These are phyloP conservation scores for Neogobius melanostomus DNA, from an alignment of 2,113 vertebrate genomes.

Conservation along the genomic window DNA sequence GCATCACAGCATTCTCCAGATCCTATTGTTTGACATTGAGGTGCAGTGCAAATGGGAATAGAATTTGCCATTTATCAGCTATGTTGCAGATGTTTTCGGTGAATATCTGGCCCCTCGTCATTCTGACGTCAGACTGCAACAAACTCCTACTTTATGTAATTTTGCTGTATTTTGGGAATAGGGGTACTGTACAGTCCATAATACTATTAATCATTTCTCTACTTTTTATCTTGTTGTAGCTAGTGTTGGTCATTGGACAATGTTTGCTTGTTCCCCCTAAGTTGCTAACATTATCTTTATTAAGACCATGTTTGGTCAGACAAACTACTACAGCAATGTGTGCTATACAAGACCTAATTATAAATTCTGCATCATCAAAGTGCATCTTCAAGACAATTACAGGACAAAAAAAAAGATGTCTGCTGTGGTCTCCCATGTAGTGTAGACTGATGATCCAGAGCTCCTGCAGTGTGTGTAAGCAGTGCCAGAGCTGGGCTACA, in stretches of 20 bases:
- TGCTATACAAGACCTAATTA: slow-evolving; percentile 14
- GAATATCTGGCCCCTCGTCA: too few relatives aligned
- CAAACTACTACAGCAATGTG: not conserved
- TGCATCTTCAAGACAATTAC: slow-evolving; percentile 20
- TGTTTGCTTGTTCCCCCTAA: not conserved
- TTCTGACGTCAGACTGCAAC: too few relatives aligned
- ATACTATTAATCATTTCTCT: too few relatives aligned
- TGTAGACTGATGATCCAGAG: slow-evolving; percentile 47
- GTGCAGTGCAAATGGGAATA: too few relatives aligned
- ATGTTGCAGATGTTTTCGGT: too few relatives aligned
- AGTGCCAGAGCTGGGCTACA: slow-evolving; percentile 53
- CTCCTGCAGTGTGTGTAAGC: slow-evolving; percentile 25
- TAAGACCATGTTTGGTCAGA: slow-evolving; percentile 1
- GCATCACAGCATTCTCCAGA: too few relatives aligned
- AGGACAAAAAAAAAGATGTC: slow-evolving; percentile 8
- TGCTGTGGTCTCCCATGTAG: not conserved
- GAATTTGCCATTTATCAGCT: too few relatives aligned
- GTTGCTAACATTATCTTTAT: not conserved
- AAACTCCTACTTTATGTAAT: too few relatives aligned
- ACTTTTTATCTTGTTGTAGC: not conserved
- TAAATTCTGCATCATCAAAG: slow-evolving; percentile 29
- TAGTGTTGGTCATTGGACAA: not conserved
- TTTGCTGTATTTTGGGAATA: too few relatives aligned
- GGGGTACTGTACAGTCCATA: too few relatives aligned
- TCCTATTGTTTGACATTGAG: too few relatives aligned